Evolutionary conservation across 1,140 invertebrate genomes (phyloP).

Genomic region (Neuroterus valhalla): DNA sequence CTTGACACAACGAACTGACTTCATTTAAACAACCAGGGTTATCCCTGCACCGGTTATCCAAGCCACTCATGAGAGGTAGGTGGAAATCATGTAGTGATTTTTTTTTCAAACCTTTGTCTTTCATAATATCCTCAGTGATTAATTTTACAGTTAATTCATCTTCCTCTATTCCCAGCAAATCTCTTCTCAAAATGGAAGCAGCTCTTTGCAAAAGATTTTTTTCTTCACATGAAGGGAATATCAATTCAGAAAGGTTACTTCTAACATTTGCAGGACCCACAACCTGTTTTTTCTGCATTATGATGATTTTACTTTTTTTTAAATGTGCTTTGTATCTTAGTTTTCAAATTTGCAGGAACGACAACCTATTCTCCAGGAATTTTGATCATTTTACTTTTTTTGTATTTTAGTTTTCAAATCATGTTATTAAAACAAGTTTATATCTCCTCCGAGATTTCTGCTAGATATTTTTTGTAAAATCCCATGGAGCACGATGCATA

Average conservation of each 20-base stretch:
- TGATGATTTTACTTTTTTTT: neutral
- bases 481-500: neutral
- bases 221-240: constrained; percentile 42
- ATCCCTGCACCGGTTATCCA: constrained; percentile 39
- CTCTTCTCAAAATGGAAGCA: constrained; percentile 52
- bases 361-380: constrained; percentile 47
- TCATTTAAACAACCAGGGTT: constrained; percentile 44
- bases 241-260: constrained; percentile 42
- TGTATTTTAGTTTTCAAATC: neutral
- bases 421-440: neutral
- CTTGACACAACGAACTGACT: constrained; percentile 50
- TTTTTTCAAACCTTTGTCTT: constrained; percentile 46
- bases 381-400: constrained; percentile 36
- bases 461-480: neutral
- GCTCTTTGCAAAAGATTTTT: constrained; percentile 51
- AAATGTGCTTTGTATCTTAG: neutral
- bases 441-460: neutral
- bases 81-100: constrained; percentile 45
- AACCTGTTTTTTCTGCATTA: constrained; percentile 1
- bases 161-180: constrained; percentile 43
- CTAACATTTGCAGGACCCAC: constrained; percentile 39
- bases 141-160: constrained; percentile 43
- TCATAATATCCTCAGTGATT: constrained; percentile 43
- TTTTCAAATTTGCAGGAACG: constrained; percentile 39
- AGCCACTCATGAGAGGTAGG: constrained; percentile 38